Evolutionary conservation across 1,140 invertebrate species (phyloP), one percentile per base, ranked within the genome.

Genomic region (Ganaspis sp.): DNA sequence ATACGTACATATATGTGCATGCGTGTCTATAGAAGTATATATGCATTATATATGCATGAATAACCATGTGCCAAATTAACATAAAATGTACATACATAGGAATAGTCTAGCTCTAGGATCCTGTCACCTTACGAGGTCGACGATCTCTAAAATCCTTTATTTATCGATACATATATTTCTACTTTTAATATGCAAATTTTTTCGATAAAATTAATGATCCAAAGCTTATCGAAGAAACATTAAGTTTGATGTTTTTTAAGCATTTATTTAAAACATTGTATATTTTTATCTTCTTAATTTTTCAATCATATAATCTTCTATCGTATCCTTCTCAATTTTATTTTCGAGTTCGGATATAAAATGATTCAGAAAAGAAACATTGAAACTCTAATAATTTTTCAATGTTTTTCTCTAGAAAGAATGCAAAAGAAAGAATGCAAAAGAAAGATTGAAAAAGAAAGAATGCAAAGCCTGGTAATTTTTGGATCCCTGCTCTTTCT

Each of bases 151-250:
- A 64, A 64, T 64, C 26, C 58, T 64, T 64, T 64, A 64, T 26
- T 64, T 64, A 64, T 29, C 58, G 58, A 64, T 64, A 64, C 58
- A 64, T 29, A 64, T 64, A 34, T 64, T 64, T 64, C 3, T 64
- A 64, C 58, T 64, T 64, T 29, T n/a, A 64, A 64, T 64, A 64
- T 64, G 58, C 26, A 29, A 64, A 64, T 64, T 64, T 64, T 64
- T 29, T 64, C 23, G 58, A 64, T 64, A 29, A 64, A 64, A 64
- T 64, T 64, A 64, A 64, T 64, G 23, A 64, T n/a, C 4, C 29
- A 11, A 26, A 64, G 23, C 58, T 29, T 49, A 19, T 49, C 45
- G 15, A 4, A 49, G 17, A 17, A 17, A 49, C n/a, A 21, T 26
- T 70, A 19, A 37, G 12, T 42, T 42, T 42, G 2, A 37, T 21